Conservation (phyloP, 2,113 vertebrate species). For the Plecotus auritus region DNA sequence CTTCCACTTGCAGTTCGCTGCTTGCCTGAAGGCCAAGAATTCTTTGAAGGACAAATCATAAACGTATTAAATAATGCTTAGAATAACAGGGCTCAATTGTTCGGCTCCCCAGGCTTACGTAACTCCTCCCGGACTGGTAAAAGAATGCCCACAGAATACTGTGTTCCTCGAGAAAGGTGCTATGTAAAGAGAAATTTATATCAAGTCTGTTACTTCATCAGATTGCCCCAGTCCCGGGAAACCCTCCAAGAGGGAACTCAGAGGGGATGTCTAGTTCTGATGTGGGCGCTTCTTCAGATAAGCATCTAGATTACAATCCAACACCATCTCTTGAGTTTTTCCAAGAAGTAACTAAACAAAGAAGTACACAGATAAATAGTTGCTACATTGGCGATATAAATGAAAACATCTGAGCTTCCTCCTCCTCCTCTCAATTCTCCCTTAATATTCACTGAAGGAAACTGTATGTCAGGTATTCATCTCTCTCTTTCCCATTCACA, state of each 20-base stretch:
- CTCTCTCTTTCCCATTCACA: neutral
- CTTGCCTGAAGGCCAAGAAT: slow-evolving; percentile 1
- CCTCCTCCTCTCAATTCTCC: neutral
- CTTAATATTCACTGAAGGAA: neutral
- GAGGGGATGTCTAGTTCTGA: neutral
- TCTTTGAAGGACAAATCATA: slow-evolving; percentile 44
- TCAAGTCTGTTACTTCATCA: neutral
- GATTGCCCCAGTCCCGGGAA: neutral
- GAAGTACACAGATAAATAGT: neutral
- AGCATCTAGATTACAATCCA: neutral
- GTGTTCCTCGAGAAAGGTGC: neutral
- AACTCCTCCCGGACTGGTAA: neutral
- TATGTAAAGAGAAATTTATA: neutral
- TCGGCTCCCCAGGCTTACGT: neutral
- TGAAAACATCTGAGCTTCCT: neutral
- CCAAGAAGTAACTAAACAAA: neutral
- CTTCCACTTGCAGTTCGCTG: neutral
- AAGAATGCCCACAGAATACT: neutral
- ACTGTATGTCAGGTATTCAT: neutral
- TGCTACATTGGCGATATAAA: neutral
- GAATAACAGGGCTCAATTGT: neutral
- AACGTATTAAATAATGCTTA: slow-evolving; percentile 25
- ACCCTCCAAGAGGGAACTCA: neutral
- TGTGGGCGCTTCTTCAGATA: neutral
- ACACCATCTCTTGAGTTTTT: neutral